Evolutionary conservation across 2,113 vertebrate species (phyloP).

Genomic region (Numida meleagris): DNA sequence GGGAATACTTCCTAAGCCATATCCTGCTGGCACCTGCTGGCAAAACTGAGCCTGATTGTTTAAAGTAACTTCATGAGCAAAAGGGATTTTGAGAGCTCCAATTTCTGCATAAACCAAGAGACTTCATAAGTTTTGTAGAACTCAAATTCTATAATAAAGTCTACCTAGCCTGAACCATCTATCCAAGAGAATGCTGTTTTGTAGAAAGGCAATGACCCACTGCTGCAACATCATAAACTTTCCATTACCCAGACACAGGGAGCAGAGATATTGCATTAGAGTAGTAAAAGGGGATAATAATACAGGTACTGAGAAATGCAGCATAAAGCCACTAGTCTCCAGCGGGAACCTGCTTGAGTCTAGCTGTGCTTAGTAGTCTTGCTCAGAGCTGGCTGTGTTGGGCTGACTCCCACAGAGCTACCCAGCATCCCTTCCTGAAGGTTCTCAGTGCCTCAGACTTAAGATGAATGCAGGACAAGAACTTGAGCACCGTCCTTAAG

Average conservation of each 20-base stretch:
- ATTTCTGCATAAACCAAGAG: background rate
- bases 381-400: background rate
- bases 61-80: background rate
- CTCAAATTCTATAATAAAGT: background rate
- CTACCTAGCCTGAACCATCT: fast-evolving
- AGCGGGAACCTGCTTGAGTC: background rate
- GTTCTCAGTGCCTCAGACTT: background rate
- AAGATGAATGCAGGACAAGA: background rate
- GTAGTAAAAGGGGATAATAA: background rate
- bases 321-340: background rate
- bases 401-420: background rate
- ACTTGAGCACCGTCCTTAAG: background rate
- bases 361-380: background rate
- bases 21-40: background rate
- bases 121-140: background rate
- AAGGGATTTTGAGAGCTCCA: background rate
- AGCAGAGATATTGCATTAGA: background rate
- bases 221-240: background rate
- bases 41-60: background rate
- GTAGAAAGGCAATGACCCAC: background rate
- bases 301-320: background rate
- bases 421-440: background rate
- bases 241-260: background rate
- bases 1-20: background rate
- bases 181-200: background rate